These are phyloP conservation scores for Cyanoramphus novaezelandiae DNA, from an alignment of 2,113 vertebrate species.

Conservation along the genomic window DNA sequence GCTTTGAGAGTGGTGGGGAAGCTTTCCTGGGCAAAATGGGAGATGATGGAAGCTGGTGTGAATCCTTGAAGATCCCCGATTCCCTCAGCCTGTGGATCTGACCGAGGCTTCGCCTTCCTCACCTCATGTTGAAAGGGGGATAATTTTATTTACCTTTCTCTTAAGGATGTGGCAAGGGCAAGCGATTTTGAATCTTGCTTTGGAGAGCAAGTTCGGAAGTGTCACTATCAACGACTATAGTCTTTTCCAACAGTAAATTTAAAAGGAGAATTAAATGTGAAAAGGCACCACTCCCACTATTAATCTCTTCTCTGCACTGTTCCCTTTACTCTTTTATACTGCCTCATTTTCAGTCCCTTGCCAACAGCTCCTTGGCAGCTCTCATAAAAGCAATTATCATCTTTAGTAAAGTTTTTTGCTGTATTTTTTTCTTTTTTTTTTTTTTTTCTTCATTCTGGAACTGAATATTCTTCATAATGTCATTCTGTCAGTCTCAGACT, in stretches of 20 bases:
- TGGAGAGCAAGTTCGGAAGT: background rate
- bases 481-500: background rate
- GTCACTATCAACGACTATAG: background rate
- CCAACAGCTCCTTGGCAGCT: constrained; percentile 34
- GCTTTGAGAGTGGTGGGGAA: background rate
- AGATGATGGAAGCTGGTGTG: background rate
- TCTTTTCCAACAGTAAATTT: background rate
- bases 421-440: background rate
- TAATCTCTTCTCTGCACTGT: background rate
- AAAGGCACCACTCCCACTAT: background rate
- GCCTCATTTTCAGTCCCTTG: background rate
- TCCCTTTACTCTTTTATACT: constrained; percentile 19
- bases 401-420: background rate
- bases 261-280: background rate
- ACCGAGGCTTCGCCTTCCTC: background rate
- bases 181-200: background rate
- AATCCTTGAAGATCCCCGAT: background rate
- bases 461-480: background rate
- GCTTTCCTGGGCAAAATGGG: background rate
- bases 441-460: background rate
- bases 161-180: background rate
- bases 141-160: background rate
- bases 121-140: background rate
- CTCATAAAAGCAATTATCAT: constrained; percentile 30
- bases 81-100: background rate